Evolutionary conservation across 2,888 invertebrate genomes (phyloP).

Genomic region (Phaonia tiefii): DNA sequence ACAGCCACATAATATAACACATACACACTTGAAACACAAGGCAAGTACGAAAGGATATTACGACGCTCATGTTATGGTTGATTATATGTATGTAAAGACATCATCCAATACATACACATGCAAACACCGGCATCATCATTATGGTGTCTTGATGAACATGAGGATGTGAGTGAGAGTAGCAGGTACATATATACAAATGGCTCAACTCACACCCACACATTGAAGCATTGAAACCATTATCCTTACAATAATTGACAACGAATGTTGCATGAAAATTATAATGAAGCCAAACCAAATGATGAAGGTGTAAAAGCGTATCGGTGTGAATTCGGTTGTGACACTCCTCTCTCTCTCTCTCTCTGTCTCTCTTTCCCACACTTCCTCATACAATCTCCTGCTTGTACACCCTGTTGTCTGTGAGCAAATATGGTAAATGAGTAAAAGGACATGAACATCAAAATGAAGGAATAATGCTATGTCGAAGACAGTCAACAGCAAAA

Average conservation of each 20-base stretch:
- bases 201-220: neutral
- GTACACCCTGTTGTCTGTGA: no score
- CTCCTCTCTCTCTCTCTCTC: no score
- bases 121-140: no score
- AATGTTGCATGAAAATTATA: slow-evolving; percentile 56
- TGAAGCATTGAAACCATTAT: neutral
- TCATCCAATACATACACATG: no score
- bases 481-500: neutral
- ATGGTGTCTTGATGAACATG: no score
- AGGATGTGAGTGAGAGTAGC: no score
- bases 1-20: slow-evolving; percentile 47
- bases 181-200: no score
- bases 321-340: neutral
- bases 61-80: slow-evolving; percentile 5
- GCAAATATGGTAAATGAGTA: neutral
- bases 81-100: neutral
- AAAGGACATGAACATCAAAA: neutral
- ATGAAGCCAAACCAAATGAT: slow-evolving; percentile 49
- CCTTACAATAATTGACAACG: slow-evolving; percentile 57
- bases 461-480: neutral
- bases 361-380: no score
- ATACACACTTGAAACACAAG: slow-evolving; percentile 9
- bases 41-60: neutral
- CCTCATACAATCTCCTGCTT: no score
- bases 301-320: neutral